Percentiles rank a stretch among this genome's conserved stretches.
Evolutionary conservation across 1,140 invertebrate species (phyloP).

Genomic region (Diabrotica virgifera): DNA sequence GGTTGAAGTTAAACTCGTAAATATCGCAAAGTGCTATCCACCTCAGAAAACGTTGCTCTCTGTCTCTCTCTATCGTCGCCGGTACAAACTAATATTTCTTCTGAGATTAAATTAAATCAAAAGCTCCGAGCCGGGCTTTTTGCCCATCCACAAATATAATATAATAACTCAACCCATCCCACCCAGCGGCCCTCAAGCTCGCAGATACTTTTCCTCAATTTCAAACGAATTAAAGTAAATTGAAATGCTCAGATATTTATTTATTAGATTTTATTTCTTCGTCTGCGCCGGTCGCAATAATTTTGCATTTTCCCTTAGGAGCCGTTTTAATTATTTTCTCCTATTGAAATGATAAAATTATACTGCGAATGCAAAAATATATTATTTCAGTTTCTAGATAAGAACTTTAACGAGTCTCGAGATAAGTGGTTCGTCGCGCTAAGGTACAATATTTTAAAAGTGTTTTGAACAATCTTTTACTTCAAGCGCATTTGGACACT

Average conservation of each 20-base stretch:
- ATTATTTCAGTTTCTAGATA: conserved; percentile 1
- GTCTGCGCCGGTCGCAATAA: conserved; percentile 17
- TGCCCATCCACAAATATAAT: conserved; percentile 26
- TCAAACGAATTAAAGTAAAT: conserved; percentile 26
- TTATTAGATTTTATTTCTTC: conserved; percentile 24
- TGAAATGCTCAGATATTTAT: conserved; percentile 29
- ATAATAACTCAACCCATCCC: conserved; percentile 24
- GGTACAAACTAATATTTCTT: conserved; percentile 42
- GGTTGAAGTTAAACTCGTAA: too few species aligned
- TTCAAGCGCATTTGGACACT: too few species aligned
- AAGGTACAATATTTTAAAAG: too few species aligned
- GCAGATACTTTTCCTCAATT: conserved; percentile 23
- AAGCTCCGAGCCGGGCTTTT: conserved; percentile 18
- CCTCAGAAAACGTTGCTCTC: too few species aligned
- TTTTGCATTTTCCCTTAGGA: conserved; percentile 11
- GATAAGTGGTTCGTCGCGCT: neutral
- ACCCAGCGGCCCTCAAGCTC: neutral
- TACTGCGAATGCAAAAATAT: conserved; percentile 16
- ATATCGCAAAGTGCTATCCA: too few species aligned
- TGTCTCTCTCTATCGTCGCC: neutral
- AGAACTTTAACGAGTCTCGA: neutral
- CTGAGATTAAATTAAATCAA: conserved; percentile 43
- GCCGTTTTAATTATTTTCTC: conserved; percentile 12
- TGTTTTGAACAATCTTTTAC: too few species aligned
- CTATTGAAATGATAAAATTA: conserved; percentile 13